Evolutionary conservation across 92 coral and sea anemone genomes (phyloP), one percentile per base, ranked within the genome.

Genomic region (Zoanthus gigantus): DNA sequence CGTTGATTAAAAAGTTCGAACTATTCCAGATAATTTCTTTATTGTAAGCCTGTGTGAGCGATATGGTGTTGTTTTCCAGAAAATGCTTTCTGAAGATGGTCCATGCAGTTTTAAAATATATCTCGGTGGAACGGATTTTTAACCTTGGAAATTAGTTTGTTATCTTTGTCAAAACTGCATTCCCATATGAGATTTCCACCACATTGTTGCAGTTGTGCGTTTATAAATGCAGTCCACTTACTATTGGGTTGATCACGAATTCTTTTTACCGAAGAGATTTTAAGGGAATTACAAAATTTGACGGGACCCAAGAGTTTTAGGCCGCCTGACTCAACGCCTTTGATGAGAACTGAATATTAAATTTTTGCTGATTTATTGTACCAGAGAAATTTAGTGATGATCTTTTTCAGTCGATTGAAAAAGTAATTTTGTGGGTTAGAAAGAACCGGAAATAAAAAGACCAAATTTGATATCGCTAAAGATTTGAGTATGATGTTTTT

Each of bases 171-270:
- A 61, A 61, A 61, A 2, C 29, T 61, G 69, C 69, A 61, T 61
- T 61, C 69, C 69, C 69, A 61, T 61, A 61, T 16, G 69, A 61
- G 69, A 61, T 61, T n/a, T 61, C 69, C 69, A 61, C 69, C 69
- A 61, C 2, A 61, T 15, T 61, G 69, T 61, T 61, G 69, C 69
- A 61, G 69, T n/a, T 61, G 69, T 61, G 69, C 69, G 69, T 61
- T 61, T 61, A 61, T 18, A 61, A 61, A 61, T 61, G 69, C 69
- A 4, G 28, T 61, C 69, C 69, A 61, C 69, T 61, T 61, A 61
- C 69, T 16, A 61, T 61, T 61, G 69, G 69, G 9, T 18, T 61
- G 69, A 61, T 61, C 69, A 61, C 2, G 69, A n/a, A 61, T 61
- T 61, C 28, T 15, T 61, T 61, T 61, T 61, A 61, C 69, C 69